Percentiles rank a stretch among this genome's conserved stretches.
Conservation (phyloP, 2,797 vertebrate genomes). For the Carduelis carduelis region DNA sequence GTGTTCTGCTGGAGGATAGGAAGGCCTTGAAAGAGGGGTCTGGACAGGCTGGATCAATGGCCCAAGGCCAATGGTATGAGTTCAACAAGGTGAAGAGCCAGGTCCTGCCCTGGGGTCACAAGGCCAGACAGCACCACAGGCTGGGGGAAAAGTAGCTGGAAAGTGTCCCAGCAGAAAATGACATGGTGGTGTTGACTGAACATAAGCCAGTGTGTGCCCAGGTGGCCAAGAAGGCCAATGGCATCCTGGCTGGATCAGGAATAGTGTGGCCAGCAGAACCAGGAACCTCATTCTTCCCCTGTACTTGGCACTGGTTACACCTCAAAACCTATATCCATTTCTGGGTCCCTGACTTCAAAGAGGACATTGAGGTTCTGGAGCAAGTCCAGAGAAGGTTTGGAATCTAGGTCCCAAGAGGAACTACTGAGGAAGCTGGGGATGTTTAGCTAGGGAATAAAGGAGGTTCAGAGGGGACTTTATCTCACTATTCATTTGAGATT, state of each 20-base stretch:
- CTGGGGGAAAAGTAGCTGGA: neutral
- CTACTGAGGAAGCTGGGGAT: neutral
- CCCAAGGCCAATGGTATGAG: neutral
- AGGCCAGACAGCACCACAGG: neutral
- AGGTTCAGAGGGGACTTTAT: neutral
- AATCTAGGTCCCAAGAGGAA: neutral
- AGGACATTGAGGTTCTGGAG: neutral
- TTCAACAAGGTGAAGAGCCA: neutral
- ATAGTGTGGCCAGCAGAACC: neutral
- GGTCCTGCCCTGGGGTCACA: neutral
- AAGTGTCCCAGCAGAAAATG: neutral
- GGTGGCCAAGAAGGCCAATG: neutral
- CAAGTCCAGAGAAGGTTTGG: neutral
- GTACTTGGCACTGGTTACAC: neutral
- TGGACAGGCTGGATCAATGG: neutral
- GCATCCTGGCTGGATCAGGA: neutral
- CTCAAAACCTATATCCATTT: neutral
- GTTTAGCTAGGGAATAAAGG: neutral
- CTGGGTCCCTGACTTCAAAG: neutral
- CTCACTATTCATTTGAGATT: neutral
- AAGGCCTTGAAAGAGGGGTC: neutral
- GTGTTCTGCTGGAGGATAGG: neutral
- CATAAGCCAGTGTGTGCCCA: neutral
- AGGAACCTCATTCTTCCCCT: neutral
- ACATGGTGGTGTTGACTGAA: neutral